Evolutionary conservation across 2,113 vertebrate species (phyloP), one percentile per base, ranked within the genome.

Genomic region (Phodopus roborovskii): DNA sequence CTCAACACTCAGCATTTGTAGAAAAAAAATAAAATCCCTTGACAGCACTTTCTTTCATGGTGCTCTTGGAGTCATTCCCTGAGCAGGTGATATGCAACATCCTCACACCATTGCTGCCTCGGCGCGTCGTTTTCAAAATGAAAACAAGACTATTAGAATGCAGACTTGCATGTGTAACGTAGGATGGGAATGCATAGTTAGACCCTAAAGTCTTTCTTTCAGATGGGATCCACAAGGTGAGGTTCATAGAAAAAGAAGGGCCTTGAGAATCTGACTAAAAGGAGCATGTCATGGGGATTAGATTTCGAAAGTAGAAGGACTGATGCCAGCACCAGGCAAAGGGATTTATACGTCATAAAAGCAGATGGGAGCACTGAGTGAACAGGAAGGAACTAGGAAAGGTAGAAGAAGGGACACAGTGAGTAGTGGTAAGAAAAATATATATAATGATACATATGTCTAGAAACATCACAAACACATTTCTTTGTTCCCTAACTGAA

Each of bases 131-230:
- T 95, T 97, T 96, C 93, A 82, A 92, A 96, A 90, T 62, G 62
- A 93, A 96, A 98, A 94, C 79, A 97, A 94, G 56, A 24, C 62
- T 87, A 16, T 96, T 92, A 93, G 97, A 82, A 33, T 87, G 19
- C 36, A 94, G 36, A 96, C 97, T 89, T 89, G 91, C 48, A 92
- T 48, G 36, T 20, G 68, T 24, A 56, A 79, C 75, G 68, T 39
- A 39, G 86, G 84, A 86, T 84, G 19, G 96, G 87, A 84, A 96
- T 30, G 20, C 81, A 12, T 0, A 16, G 60, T 83, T 92, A 92
- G 85, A 95, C 96, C n/a, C 11, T 20, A 60, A 24, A 50, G 30
- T 58, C 42, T 97, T 88, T 66, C 71, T 95, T 97, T 94, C 78
- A 96, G 88, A 94, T 22, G 39, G 92, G 64, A 75, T 83, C 28